phyloP scores from a whole-genome alignment of 1,140 invertebrate species.

The Hestina assimilis region DNA sequence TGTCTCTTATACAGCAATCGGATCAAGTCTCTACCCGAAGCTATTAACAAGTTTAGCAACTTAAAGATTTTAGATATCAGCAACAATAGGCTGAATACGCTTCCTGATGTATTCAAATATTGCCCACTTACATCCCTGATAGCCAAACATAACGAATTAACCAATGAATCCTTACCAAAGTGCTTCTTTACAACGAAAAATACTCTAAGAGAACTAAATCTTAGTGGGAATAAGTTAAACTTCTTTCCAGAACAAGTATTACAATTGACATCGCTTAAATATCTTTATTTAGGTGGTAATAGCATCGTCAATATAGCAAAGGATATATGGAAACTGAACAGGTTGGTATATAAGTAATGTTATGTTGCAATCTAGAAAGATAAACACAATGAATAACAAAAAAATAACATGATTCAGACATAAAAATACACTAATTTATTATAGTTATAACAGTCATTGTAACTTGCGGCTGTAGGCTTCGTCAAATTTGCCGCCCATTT shows the following conservation, averaged over 20 bases:
- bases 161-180: slow-evolving; percentile 91
- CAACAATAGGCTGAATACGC: slow-evolving; percentile 87
- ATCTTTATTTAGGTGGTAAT: slow-evolving; percentile 95
- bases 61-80: slow-evolving; percentile 90
- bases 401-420: neutral
- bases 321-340: slow-evolving; percentile 88
- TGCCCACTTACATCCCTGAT: slow-evolving; percentile 87
- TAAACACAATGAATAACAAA: neutral
- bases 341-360: slow-evolving; percentile 75
- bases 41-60: slow-evolving; percentile 82
- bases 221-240: slow-evolving; percentile 93
- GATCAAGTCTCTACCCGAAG: slow-evolving; percentile 77
- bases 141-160: slow-evolving; percentile 92
- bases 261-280: slow-evolving; percentile 86
- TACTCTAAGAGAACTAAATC: slow-evolving; percentile 89
- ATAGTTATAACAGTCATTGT: no score
- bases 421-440: no score
- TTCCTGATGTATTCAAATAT: slow-evolving; percentile 87
- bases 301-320: slow-evolving; percentile 88
- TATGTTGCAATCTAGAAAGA: neutral
- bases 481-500: no score
- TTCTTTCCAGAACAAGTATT: slow-evolving; percentile 92
- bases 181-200: slow-evolving; percentile 81
- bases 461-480: no score
- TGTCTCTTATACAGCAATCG: slow-evolving; percentile 86